Conservation (phyloP, 2,888 invertebrate genomes). For the Aricia artaxerxes region DNA sequence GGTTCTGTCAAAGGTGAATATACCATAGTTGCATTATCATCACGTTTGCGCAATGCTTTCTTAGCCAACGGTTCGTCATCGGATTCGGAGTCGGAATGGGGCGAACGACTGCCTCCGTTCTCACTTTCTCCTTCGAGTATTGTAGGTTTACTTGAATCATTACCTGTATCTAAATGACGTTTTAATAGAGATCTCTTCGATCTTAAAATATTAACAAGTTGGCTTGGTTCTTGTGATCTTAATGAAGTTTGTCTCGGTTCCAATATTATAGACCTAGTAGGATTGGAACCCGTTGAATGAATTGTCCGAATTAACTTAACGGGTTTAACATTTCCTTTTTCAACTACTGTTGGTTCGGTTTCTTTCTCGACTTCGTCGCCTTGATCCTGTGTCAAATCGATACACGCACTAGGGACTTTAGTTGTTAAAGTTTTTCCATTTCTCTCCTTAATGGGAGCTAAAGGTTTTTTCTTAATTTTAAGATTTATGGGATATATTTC, state of each 20-base stretch:
- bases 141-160: conserved; percentile 14
- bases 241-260: not conserved
- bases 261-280: not conserved
- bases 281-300: conserved; percentile 1
- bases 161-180: not conserved
- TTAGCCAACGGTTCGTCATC: conserved; percentile 67
- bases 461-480: conserved; percentile 53
- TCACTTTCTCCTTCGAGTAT: conserved; percentile 31
- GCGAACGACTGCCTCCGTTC: conserved; percentile 14
- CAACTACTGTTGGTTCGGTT: not conserved
- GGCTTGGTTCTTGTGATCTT: not conserved
- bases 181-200: not conserved
- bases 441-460: conserved; percentile 2
- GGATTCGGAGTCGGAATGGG: conserved; percentile 43
- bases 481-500: conserved; percentile 59
- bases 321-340: not conserved
- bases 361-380: conserved; percentile 31
- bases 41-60: conserved; percentile 51
- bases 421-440: not conserved
- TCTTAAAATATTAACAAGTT: not conserved
- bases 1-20: not conserved
- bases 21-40: conserved; percentile 24
- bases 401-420: conserved; percentile 37
- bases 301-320: conserved; percentile 17
- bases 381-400: conserved; percentile 63